Percentiles rank a stretch among this genome's conserved stretches.
These are phyloP conservation scores for Drosophila tani DNA, from an alignment of 1,140 invertebrate species.

Conservation along the genomic window DNA sequence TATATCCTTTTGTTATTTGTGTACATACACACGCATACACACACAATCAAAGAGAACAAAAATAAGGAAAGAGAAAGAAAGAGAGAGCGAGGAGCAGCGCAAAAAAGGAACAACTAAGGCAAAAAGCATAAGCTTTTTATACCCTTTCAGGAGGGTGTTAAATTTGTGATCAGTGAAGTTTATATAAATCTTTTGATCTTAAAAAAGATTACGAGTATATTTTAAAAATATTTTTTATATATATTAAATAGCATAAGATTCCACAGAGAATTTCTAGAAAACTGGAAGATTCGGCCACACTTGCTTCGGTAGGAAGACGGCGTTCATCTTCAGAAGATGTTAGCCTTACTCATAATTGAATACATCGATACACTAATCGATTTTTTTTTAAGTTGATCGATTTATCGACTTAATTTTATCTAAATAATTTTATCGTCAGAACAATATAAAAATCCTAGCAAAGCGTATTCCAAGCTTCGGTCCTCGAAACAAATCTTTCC, in stretches of 20 bases:
- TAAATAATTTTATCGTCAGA: neutral
- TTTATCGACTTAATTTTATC: neutral
- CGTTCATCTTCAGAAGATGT: too few relatives aligned
- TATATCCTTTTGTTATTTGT: conserved; percentile 77
- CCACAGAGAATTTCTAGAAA: too few relatives aligned
- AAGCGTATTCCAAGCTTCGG: neutral
- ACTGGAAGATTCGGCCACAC: too few relatives aligned
- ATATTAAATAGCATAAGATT: too few relatives aligned
- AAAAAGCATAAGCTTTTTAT: conserved; percentile 73
- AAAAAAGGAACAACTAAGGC: conserved; percentile 56
- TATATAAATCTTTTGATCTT: too few relatives aligned
- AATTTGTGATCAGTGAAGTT: too few relatives aligned
- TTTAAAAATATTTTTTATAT: too few relatives aligned
- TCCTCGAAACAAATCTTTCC: neutral
- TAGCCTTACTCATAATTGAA: too few relatives aligned
- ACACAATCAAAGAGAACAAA: conserved; percentile 27
- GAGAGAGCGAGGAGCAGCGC: conserved; percentile 15
- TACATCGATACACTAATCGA: too few relatives aligned
- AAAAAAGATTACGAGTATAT: too few relatives aligned
- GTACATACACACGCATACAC: conserved; percentile 22
- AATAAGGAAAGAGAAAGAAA: conserved; percentile 13
- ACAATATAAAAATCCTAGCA: neutral
- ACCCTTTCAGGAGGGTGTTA: neutral
- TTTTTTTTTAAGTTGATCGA: too few relatives aligned
- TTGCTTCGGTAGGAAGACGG: too few relatives aligned